Base-by-base conservation (phyloP, 2,888 invertebrate genomes). In the Tridacna crocea region DNA sequence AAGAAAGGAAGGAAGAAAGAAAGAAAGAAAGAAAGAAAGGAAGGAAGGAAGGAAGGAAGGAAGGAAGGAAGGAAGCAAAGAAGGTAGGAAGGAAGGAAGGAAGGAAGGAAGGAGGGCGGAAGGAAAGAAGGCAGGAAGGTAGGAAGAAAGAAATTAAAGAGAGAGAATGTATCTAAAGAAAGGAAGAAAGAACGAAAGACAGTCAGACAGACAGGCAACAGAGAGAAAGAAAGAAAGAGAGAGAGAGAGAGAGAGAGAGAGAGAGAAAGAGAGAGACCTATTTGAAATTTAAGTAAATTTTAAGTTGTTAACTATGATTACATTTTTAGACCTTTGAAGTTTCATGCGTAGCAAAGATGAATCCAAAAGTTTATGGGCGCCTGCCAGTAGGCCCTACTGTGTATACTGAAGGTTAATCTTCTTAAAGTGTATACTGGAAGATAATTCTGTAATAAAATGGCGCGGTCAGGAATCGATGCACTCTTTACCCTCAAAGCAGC, bases 111-210 rank as follows among this genome's bases (percentile, higher is more conserved):
- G 24, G 27, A 15, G 11, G 24, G 27, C 3, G 13, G 24, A 26
- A 17, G 51, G 27, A 19, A 22, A 17, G 36, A 36, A 47, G 15
- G 26, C 3, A n/a, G n/a, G 27, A 48, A 77, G 89, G 89, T 75
- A 85, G 88, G 90, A 73, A 4, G 22, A 17, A 36, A 27, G 36
- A 27, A 17, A 26, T 12, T 12, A 26, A 19, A 65, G 65, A 26
- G 24, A 12, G 24, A 65, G 65, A 65, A 26, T 11, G 24, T 26
- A 15, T 15, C 22, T 24, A 94, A 95, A 87, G 99, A 98, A 95
- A 99, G 99, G 96, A 51, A 15, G 15, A 51, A 15, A 51, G 51
- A 51, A 15, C 11, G 51, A 15, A 51, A 15, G 15, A 15, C 12
- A 51, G 51, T 13, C 12, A 51, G 51, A 51, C 15, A 51, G 51